These are phyloP conservation scores for Equus quagga DNA, from an alignment of 2,113 vertebrate genomes.

Conservation along the genomic window DNA sequence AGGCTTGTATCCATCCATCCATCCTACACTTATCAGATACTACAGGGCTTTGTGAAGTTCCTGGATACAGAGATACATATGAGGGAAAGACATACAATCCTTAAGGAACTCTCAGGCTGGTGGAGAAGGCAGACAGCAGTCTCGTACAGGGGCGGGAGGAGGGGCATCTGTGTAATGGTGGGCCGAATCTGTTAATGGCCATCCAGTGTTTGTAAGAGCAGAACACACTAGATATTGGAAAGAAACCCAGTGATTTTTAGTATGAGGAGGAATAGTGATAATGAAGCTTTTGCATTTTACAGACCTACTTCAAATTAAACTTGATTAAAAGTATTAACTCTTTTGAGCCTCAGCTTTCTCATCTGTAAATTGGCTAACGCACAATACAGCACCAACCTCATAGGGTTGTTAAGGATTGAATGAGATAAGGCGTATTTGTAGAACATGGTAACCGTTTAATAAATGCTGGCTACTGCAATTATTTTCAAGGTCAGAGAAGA, in stretches of 20 bases:
- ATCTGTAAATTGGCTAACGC: neutral
- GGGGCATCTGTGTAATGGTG: neutral
- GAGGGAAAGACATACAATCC: neutral
- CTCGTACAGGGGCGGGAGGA: neutral
- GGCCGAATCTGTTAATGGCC: neutral
- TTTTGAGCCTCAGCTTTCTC: neutral
- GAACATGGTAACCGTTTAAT: neutral
- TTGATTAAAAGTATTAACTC: conserved; percentile 7
- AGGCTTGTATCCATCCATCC: neutral
- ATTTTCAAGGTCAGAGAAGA: conserved; percentile 15
- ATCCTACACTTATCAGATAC: neutral
- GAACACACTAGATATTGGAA: neutral
- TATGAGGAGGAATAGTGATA: neutral
- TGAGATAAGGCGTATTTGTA: neutral
- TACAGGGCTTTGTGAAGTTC: conserved; percentile 1
- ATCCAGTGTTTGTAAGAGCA: neutral
- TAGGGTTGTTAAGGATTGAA: neutral
- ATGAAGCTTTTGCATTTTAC: neutral
- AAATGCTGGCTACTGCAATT: neutral
- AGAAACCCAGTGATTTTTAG: neutral
- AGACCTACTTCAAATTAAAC: conserved; percentile 2
- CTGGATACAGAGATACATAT: neutral
- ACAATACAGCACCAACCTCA: neutral
- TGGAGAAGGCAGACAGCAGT: neutral
- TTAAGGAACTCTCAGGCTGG: neutral